Base-by-base conservation (phyloP, 2,888 invertebrate species). In the Balanococcus diminutus region DNA sequence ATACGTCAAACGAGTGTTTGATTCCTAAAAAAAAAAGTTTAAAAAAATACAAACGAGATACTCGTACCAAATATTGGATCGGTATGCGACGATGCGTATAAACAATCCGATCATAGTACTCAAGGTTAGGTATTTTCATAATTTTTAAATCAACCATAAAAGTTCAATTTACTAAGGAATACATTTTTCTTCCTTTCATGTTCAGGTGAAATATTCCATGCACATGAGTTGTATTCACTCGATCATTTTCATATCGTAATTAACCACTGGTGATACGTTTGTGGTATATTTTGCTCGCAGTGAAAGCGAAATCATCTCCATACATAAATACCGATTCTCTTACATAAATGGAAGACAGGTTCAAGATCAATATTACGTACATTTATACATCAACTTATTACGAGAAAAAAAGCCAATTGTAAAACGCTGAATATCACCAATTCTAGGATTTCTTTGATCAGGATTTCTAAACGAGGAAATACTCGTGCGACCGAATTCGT, bases 321-420 rank as follows among this genome's bases (percentile, higher is more conserved):
- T 16, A 28, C 28, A 67, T 31, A 67, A 28, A 28, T 67, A 67
- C 28, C 16, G 28, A 28, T 67, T 28, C 16, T 67, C 56, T 67
- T 28, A 67, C 67, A 67, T 67, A 67, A 67, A 67, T 67, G 67
- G 67, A 28, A 31, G 67, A 67, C 67, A 67, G 67, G 67, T 67
- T 67, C 67, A 67, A 67, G 67, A 67, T 67, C 67, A 67, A 67
- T 67, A 61, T 25, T 22, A 3, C 25, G 28, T 14, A 22, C 22
- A 22, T 56, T 56, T 4, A 36, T 36, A 56, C 46, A 9, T n/a
- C n/a, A n/a, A n/a, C n/a, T n/a, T n/a, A n/a, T 6, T 56, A 56
- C 22, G 8, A 16, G 16, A 4, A 28, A 67, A 67, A 67, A 28
- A n/a, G n/a, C n/a, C n/a, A n/a, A 67, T 8, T 16, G 16, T 25